Base-by-base conservation (phyloP, 1,140 invertebrate genomes). In the Halyomorpha halys region DNA sequence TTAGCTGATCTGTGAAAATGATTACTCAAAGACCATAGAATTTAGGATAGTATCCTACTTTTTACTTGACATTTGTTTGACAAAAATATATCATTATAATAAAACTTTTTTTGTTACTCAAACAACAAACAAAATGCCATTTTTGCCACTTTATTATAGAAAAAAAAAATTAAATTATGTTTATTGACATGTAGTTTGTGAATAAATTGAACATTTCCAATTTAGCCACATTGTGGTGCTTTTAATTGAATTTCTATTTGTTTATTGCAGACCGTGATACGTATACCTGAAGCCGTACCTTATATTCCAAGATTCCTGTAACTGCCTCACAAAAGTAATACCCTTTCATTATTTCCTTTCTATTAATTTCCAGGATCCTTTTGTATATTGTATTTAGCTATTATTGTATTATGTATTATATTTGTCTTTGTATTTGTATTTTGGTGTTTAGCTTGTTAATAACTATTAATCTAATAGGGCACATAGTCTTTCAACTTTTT, bases 261-360 rank as follows among this genome's bases (percentile, higher is more conserved):
- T 56, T 56, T 21, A 56, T 56, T 56, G 19, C 53, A 56, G 53
- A 56, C 53, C 4, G 53, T 56, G 18, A 16, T 56, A 23, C 53
- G 53, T 23, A 56, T 56, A 16, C 53, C 53, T 23, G 53, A 56
- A 25, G 53, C 53, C 23, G 53, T 23, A 56, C 53, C 53, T 15
- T 56, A 23, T 56, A 56, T 56, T 23, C 53, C 53, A 56, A 56
- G 53, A 56, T 25, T 56, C 53, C 53, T 56, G 4, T 56, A 56
- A 56, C 23, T 25, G 23, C 21, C 53, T 23, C 9, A 25, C 53
- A 56, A n/a, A n/a, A 56, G 53, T 56, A 56, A 56, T 56, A 6
- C 9, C 18, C 23, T 23, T 23, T 25, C 53, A 23, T 23, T 23
- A 56, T 56, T 56, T 11, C 23, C 53, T 56, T 25, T 25, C 53